Conservation (phyloP, 2,797 vertebrate genomes). For the Melanotaenia pygmaea region DNA sequence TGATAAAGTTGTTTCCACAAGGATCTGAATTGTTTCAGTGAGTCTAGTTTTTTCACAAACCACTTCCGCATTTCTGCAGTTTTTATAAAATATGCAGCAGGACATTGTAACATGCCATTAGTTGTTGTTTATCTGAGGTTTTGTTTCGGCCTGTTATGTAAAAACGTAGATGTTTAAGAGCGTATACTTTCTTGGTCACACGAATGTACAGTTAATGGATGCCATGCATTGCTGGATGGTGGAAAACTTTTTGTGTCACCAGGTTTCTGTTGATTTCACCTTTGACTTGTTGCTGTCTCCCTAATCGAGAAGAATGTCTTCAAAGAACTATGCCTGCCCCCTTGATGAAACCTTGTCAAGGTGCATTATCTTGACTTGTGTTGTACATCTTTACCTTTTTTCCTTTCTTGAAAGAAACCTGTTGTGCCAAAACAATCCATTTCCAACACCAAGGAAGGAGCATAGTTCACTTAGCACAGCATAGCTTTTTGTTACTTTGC, state of each 20-base stretch:
- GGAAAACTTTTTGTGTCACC: slow-evolving; percentile 17
- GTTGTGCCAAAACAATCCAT: slow-evolving; percentile 22
- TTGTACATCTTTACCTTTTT: slow-evolving; percentile 1
- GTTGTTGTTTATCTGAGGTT: neutral
- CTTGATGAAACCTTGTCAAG: slow-evolving; percentile 2
- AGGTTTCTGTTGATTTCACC: slow-evolving; percentile 40
- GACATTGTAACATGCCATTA: neutral
- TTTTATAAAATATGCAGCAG: neutral
- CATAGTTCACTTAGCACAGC: slow-evolving; percentile 8
- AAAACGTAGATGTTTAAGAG: neutral
- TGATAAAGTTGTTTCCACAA: neutral
- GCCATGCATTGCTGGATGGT: neutral
- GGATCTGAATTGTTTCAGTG: too few species aligned
- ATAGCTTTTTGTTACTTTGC: neutral
- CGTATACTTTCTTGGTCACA: neutral
- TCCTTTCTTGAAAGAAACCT: neutral
- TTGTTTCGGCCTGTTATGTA: neutral
- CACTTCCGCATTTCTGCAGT: neutral
- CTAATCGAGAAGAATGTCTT: slow-evolving; percentile 52
- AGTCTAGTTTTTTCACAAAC: neutral
- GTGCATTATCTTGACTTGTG: slow-evolving; percentile 5
- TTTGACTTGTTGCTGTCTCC: slow-evolving; percentile 49
- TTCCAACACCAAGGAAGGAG: slow-evolving; percentile 30
- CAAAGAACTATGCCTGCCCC: neutral
- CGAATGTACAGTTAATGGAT: neutral